phyloP scores from a whole-genome alignment of 2,797 vertebrate genomes.

The Mormyrus hasselquistii region DNA sequence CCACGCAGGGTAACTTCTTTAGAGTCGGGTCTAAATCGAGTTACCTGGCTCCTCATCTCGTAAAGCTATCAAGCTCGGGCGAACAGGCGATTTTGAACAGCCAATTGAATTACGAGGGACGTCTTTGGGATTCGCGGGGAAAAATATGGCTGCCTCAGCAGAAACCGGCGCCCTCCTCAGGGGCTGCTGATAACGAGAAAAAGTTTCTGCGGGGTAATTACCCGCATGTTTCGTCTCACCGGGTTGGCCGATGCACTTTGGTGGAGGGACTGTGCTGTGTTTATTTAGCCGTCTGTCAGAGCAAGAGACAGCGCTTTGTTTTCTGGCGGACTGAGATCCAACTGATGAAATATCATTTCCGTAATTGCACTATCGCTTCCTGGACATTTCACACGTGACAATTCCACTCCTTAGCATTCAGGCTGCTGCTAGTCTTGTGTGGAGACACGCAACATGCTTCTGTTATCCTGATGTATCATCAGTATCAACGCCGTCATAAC shows the following conservation, averaged over 20 bases:
- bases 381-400: neutral
- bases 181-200: neutral
- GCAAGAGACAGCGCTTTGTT: neutral
- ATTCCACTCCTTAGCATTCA: neutral
- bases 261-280: neutral
- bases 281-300: neutral
- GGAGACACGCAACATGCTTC: neutral
- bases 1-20: neutral
- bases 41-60: neutral
- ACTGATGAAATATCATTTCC: neutral
- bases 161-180: neutral
- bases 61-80: neutral
- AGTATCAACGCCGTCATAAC: neutral
- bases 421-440: neutral
- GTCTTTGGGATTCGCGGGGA: neutral
- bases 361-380: neutral
- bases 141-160: neutral
- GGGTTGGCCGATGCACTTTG: neutral
- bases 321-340: neutral
- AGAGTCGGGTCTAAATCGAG: neutral
- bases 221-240: neutral
- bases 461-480: neutral
- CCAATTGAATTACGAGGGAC: neutral
- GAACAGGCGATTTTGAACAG: constrained; percentile 5
- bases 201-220: neutral